These are phyloP conservation scores for Polydrusus tereticollis DNA, from an alignment of 2,888 invertebrate genomes.

Conservation along the genomic window DNA sequence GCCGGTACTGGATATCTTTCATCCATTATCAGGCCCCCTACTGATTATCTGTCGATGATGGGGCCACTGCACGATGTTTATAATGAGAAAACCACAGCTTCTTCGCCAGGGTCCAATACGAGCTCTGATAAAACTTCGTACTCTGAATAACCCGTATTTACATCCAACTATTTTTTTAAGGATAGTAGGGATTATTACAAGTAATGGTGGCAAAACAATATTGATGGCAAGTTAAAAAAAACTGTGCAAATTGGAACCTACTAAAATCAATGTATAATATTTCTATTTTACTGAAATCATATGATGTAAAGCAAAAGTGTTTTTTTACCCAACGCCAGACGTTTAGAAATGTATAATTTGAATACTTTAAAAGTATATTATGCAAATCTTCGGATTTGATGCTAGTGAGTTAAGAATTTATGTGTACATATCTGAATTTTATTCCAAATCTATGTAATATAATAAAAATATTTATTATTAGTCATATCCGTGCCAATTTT, in stretches of 20 bases:
- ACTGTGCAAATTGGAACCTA: too few relatives aligned
- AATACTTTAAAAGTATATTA: not conserved
- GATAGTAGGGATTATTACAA: not conserved
- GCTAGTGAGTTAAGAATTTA: not conserved
- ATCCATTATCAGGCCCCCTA: slow-evolving; percentile 76
- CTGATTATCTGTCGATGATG: slow-evolving; percentile 64
- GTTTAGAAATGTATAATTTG: not conserved
- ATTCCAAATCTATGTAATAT: not conserved
- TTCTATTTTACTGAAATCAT: too few relatives aligned
- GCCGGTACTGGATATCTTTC: slow-evolving; percentile 87
- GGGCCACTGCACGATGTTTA: slow-evolving; percentile 66
- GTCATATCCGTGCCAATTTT: slow-evolving; percentile 12
- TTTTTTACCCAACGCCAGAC: too few relatives aligned
- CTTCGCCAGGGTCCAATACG: slow-evolving; percentile 69
- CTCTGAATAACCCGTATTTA: slow-evolving; percentile 65
- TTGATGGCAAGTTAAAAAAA: too few relatives aligned
- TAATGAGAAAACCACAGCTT: slow-evolving; percentile 66
- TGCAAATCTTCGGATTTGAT: not conserved
- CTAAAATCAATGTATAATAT: too few relatives aligned
- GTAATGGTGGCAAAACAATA: not conserved
- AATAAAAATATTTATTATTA: not conserved
- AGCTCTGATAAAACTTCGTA: slow-evolving; percentile 72
- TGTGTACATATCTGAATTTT: not conserved
- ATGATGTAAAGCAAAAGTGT: too few relatives aligned
- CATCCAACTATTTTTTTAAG: slow-evolving; percentile 8